These are phyloP conservation scores for Choristoneura rosaceana DNA, from an alignment of 2,888 invertebrate genomes.

Conservation along the genomic window DNA sequence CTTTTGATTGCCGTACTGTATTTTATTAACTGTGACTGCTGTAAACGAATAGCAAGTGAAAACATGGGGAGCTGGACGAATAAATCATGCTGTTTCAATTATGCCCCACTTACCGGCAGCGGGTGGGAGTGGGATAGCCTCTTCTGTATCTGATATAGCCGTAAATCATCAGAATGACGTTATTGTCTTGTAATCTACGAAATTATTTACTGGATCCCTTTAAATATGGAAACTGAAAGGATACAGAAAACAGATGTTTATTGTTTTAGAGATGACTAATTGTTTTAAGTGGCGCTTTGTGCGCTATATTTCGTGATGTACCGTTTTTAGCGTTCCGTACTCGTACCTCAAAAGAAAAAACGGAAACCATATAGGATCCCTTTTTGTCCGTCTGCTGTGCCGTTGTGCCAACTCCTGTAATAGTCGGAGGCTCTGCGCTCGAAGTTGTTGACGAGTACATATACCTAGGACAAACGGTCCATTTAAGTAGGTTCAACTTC, in stretches of 20 bases:
- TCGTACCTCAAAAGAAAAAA: no score
- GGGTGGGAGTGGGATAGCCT: conserved; percentile 44
- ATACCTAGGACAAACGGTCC: no score
- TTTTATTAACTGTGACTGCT: conserved; percentile 1
- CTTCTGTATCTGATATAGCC: conserved; percentile 46
- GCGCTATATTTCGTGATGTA: neutral
- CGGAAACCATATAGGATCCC: no score
- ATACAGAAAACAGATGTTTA: conserved; percentile 35
- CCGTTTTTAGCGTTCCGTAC: no score
- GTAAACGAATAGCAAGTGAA: conserved; percentile 47
- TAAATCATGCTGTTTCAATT: conserved; percentile 78
- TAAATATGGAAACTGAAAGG: conserved; percentile 24
- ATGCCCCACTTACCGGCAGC: conserved; percentile 62
- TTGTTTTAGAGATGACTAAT: conserved; percentile 31
- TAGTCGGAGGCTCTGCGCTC: no score
- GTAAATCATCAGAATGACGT: conserved; percentile 51
- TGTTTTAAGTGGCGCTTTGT: conserved; percentile 20
- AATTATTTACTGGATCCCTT: conserved; percentile 40
- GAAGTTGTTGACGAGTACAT: no score
- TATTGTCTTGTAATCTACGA: conserved; percentile 44
- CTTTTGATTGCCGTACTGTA: neutral
- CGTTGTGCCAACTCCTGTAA: no score
- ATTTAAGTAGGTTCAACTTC: no score
- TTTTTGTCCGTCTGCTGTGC: no score
- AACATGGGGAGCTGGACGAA: conserved; percentile 52